phyloP scores from a whole-genome alignment of 2,113 vertebrate genomes.

The Callithrix jacchus region DNA sequence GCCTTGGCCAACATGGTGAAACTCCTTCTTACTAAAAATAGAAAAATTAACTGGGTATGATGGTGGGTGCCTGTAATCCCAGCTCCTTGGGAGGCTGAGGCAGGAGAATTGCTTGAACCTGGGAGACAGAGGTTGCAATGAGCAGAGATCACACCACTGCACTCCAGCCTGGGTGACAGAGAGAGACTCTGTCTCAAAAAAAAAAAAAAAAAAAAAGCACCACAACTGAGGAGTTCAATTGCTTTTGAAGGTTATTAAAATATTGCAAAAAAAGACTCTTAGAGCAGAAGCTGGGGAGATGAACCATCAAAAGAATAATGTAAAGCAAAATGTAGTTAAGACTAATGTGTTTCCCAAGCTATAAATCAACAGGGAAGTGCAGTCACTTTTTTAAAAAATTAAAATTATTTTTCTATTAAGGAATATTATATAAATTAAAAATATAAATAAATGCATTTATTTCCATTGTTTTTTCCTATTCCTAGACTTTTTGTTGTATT shows the following conservation, averaged over 20 bases:
- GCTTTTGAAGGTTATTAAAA: not conserved
- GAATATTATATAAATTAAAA: not conserved
- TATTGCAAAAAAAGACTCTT: not conserved
- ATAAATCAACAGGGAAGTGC: not conserved
- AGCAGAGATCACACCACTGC: too few relatives aligned
- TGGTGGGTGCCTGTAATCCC: too few relatives aligned
- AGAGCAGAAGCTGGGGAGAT: not conserved
- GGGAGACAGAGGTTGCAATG: too few relatives aligned
- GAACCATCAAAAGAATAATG: not conserved
- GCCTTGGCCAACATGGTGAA: too few relatives aligned
- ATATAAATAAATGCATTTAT: not conserved
- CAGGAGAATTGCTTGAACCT: too few relatives aligned
- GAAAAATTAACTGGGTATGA: too few relatives aligned
- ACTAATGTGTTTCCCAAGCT: not conserved
- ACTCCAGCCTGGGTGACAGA: too few relatives aligned
- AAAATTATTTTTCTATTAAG: not conserved
- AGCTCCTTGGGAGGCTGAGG: too few relatives aligned
- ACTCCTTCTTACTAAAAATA: too few relatives aligned
- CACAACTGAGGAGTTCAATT: not conserved
- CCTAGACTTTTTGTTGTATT: not conserved
- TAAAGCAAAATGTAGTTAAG: not conserved
- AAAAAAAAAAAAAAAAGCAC: too few relatives aligned
- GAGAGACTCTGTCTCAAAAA: too few relatives aligned
- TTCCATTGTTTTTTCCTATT: not conserved
- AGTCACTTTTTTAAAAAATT: not conserved